These are phyloP conservation scores for Drosophila aldrichi DNA, from an alignment of 2,888 invertebrate species.

Conservation along the genomic window DNA sequence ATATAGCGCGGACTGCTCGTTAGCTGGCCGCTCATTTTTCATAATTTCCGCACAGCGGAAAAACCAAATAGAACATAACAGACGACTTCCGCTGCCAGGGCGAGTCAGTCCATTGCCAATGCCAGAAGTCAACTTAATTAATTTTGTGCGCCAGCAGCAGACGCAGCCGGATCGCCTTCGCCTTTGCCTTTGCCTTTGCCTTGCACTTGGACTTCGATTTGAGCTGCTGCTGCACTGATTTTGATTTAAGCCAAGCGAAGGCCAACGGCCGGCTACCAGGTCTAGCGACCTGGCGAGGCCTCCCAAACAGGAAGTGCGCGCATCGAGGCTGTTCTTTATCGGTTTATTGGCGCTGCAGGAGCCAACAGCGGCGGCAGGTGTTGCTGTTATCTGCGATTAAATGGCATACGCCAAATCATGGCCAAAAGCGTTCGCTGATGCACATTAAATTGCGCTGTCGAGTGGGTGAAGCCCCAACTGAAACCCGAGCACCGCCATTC, in stretches of 20 bases:
- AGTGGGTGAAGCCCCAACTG: slow-evolving; percentile 47
- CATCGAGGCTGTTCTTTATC: slow-evolving; percentile 63
- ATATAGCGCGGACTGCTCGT: slow-evolving; percentile 34
- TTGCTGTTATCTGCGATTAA: slow-evolving; percentile 79
- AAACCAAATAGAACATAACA: slow-evolving; percentile 75
- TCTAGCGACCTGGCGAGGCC: slow-evolving; percentile 15
- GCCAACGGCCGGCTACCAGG: slow-evolving; percentile 48
- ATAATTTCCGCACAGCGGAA: slow-evolving; percentile 71
- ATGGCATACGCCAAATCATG: slow-evolving; percentile 77
- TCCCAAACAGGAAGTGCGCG: slow-evolving; percentile 49
- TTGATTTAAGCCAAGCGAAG: slow-evolving; percentile 64
- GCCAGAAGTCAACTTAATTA: slow-evolving; percentile 82
- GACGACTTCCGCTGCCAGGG: slow-evolving; percentile 72
- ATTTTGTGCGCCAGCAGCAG: slow-evolving; percentile 63
- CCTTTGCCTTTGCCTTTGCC: background rate
- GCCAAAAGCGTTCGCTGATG: slow-evolving; percentile 69
- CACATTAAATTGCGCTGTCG: slow-evolving; percentile 61
- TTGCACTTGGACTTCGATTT: slow-evolving; percentile 7
- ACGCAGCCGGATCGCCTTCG: slow-evolving; percentile 4
- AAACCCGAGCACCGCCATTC: slow-evolving; percentile 41
- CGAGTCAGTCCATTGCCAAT: slow-evolving; percentile 57
- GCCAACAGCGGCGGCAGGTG: slow-evolving; percentile 69
- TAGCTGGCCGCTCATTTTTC: slow-evolving; percentile 70
- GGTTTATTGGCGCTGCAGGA: slow-evolving; percentile 76
- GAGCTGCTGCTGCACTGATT: slow-evolving; percentile 38